Percentiles rank a stretch among this genome's conserved stretches.
Conservation (phyloP, 1,140 invertebrate species). For the Lerema accius region DNA sequence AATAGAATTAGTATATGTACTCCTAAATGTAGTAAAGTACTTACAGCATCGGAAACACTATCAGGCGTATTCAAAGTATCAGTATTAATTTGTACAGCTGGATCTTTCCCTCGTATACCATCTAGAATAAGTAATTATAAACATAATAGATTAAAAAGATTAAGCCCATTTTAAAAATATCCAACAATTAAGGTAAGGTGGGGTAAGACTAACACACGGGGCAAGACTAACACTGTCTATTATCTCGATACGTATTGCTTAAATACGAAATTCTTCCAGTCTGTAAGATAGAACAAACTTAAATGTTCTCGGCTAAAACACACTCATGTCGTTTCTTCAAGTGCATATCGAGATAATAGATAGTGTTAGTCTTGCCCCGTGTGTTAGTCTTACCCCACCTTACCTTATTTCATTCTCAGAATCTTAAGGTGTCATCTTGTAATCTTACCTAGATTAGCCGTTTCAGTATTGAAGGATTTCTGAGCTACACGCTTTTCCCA, state of each 20-base stretch:
- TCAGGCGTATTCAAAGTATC: background rate
- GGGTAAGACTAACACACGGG: too few relatives aligned
- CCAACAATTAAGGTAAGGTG: background rate
- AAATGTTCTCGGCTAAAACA: too few relatives aligned
- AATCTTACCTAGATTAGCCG: conserved; percentile 7
- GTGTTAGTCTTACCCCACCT: too few relatives aligned
- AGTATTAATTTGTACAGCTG: background rate
- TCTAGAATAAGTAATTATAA: background rate
- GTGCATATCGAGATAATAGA: too few relatives aligned
- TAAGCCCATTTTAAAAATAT: background rate
- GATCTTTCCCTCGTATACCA: background rate
- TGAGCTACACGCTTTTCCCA: conserved; percentile 49
- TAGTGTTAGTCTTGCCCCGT: too few relatives aligned
- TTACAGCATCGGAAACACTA: background rate
- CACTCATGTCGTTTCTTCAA: too few relatives aligned
- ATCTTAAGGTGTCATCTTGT: background rate
- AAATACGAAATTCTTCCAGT: too few relatives aligned
- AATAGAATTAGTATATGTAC: too few relatives aligned
- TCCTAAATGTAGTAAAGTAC: background rate
- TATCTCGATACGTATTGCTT: too few relatives aligned
- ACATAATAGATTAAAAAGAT: background rate
- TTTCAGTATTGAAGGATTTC: conserved; percentile 24
- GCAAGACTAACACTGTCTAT: too few relatives aligned
- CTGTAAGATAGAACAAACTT: too few relatives aligned
- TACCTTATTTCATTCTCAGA: background rate